Base-by-base conservation (phyloP, 2,888 invertebrate genomes). In the Drosophila borborema region DNA sequence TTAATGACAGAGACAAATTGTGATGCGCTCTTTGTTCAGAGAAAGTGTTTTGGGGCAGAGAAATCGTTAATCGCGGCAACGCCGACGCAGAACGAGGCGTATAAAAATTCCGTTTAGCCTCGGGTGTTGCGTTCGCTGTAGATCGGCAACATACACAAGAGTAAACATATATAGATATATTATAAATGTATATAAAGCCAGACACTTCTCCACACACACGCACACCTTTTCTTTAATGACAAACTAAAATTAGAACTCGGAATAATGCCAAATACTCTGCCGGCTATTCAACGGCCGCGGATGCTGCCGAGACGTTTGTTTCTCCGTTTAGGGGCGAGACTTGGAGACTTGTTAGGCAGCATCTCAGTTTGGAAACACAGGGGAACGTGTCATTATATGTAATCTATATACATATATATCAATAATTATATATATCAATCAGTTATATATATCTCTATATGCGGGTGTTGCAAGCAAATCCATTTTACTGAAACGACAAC, bases 251-350 rank as follows among this genome's bases (percentile, higher is more conserved):
- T 90, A 90, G 90, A 91, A 88, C 78, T 90, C 86, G 91, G 91
- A 90, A 90, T 82, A 86, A 87, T 90, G 90, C 91, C 91, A 90
- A 91, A 88, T 87, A 89, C 89, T 87, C 89, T 84, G 89, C 78
- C 83, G 86, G 79, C 81, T 74, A 81, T 81, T 72, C 67, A 72
- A 69, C 68, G 62, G 54, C 70, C 61, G 56, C 64, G 40, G 41
- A 61, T 61, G 63, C 70, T 70, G 67, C 43, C 51, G 60, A 43
- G 48, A 41, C 54, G 31, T 55, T 55, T 48, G 59, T 45, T 73
- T 55, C 71, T 80, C 60, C 71, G 56, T 28, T 74, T 54, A 36
- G 48, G 56, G 36, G 28, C 36, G 38, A 18, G 49, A 64, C 54
- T 64, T 71, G 67, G 64, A 61, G 82, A 75, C 72, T 51, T 64